Base-by-base conservation (phyloP, 2,113 vertebrate genomes). In the Phalacrocorax brasilianus region DNA sequence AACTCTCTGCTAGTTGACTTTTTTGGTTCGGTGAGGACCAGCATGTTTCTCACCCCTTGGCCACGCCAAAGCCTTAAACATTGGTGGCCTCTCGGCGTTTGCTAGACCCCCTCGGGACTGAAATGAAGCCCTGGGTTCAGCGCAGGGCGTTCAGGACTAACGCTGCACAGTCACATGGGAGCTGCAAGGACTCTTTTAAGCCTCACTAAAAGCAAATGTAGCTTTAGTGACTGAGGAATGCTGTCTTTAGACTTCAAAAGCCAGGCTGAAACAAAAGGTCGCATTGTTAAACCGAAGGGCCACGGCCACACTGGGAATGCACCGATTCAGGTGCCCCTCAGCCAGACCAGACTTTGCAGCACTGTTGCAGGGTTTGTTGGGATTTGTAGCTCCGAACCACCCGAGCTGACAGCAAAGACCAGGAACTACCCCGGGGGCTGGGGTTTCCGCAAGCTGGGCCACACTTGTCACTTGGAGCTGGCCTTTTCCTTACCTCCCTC, bases 101-200 rank as follows among this genome's bases (percentile, higher is more conserved):
- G 10, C 33, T 23, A 44, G n/a, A 8, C 5, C 49, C 12, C 12
- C 5, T 49, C 0, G 0, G 42, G 24, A 26, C 16, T n/a, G 27
- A 67, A 56, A 47, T 2, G 30, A 52, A 74, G 58, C 49, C 27
- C 6, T 45, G 47, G n/a, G 38, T 23, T 73, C 16, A 40, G 38
- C 44, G 26, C 28, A 12, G 32, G 28, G 21, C 1, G 1, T 32
- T 50, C 26, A 63, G 67, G 68, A 76, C 30, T 5, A 12, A 35
- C 2, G 2, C 18, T 55, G 44, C 38, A 62, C 63, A 24, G 55
- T 42, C 9, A 3, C 1, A 2, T 73, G 70, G 20, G 86, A 79
- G 14, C 53, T 49, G 19, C 42, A 62, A 24, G 27, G 26, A 27
- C 50, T 87, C 33, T 44, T 84, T 27, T 20, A 24, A 42, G 24